Evolutionary conservation across 2,113 vertebrate species (phyloP).

Genomic region (Vanacampus margaritifer): DNA sequence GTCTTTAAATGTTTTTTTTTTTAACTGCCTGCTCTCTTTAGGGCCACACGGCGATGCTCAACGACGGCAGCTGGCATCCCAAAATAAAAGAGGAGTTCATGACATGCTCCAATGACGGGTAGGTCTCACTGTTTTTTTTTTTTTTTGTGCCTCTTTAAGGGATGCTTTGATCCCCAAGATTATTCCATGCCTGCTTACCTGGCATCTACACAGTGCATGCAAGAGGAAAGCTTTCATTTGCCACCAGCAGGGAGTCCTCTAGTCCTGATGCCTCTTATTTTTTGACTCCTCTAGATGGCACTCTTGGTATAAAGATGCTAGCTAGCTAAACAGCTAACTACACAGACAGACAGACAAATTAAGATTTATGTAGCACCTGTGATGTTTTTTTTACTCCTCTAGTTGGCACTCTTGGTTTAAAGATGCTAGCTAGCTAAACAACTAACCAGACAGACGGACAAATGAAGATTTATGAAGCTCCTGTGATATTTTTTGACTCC

Average conservation of each 20-base stretch:
- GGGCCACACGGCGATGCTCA: slow-evolving; percentile 98
- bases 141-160: background rate
- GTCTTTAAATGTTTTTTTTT: too few species aligned
- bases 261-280: slow-evolving; percentile 35
- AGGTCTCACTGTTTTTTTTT: slow-evolving; percentile 57
- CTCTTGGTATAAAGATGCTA: too few species aligned
- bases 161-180: background rate
- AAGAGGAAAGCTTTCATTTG: slow-evolving; percentile 9
- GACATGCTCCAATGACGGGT: slow-evolving; percentile 98
- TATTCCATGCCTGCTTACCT: background rate
- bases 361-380: too few species aligned
- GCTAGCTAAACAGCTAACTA: too few species aligned
- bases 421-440: too few species aligned
- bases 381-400: too few species aligned
- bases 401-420: too few species aligned
- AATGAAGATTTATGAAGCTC: too few species aligned
- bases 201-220: background rate
- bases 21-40: slow-evolving; percentile 51
- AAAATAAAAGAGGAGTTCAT: slow-evolving; percentile 98
- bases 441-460: too few species aligned
- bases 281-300: too few species aligned
- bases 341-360: too few species aligned
- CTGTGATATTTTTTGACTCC: too few species aligned
- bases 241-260: slow-evolving; percentile 58
- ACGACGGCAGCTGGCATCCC: slow-evolving; percentile 94